Percentiles rank a stretch among this genome's conserved stretches.
Conservation (phyloP, 2,113 vertebrate species). For the Micromys minutus region DNA sequence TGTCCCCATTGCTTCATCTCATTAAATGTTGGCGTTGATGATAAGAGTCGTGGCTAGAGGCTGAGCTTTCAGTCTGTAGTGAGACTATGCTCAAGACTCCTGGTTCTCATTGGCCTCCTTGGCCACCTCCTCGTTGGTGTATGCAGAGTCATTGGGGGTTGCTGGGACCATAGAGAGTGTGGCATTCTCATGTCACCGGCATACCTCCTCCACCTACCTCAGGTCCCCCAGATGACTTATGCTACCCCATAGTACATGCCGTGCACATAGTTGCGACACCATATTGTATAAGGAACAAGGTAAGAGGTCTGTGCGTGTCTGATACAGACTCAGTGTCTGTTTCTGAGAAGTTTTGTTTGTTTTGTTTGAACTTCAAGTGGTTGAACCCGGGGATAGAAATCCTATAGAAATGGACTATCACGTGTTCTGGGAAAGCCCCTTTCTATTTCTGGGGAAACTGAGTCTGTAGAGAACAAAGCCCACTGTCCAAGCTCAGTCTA, state of each 20-base stretch:
- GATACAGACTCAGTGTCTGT: background rate
- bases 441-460: background rate
- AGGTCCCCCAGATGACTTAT: background rate
- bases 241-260: too few species aligned
- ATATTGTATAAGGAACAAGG: background rate
- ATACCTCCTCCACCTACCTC: background rate
- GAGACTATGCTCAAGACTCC: background rate
- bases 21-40: fast-evolving
- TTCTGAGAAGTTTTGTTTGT: background rate
- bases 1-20: background rate
- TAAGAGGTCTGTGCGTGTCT: background rate
- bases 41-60: background rate
- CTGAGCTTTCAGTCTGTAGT: background rate
- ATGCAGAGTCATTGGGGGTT: background rate
- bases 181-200: background rate
- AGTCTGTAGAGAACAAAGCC: background rate
- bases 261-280: background rate
- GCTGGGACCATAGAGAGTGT: background rate
- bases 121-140: background rate
- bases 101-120: background rate
- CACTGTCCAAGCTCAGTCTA: background rate
- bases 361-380: background rate
- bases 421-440: too few species aligned
- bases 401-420: background rate
- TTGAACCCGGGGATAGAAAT: background rate